Evolutionary conservation across 2,797 vertebrate species (phyloP), one percentile per base, ranked within the genome.

Genomic region (Sebastes iracundus): DNA sequence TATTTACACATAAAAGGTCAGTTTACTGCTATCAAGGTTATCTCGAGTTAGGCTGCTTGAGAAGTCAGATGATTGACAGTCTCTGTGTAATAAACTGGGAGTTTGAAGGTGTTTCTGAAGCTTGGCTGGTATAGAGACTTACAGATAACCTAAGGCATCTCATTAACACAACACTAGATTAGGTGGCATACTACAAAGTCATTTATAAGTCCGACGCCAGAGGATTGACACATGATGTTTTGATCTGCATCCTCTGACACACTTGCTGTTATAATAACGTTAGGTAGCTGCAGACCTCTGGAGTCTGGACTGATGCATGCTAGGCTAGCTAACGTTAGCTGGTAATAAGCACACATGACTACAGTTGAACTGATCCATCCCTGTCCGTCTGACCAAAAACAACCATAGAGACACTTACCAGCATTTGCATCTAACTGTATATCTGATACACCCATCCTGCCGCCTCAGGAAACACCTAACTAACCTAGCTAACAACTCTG

Each of bases 371-470:
- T 0, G 0, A 52, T 22, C 28, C 25, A 0, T 20, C 32, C 0
- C 3, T 42, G 27, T 30, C 66, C 35, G 13, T n/a, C 4, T 23
- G 4, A 68, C 9, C 10, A 56, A 62, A 83, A 59, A 42, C 35
- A 8, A 27, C 25, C 5, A 58, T 1, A 6, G 1, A 4, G 2
- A 4, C 16, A 87, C 94, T 87, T 86, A 95, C 95, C 94, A 18
- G 84, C 80, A 81, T 93, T 86, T 75, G 80, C 75, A 80, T 95
- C 94, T 69, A 78, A 76, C 16, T 92, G 85, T 72, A 95, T 70
- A 87, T 95, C 95, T 11, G 94, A 93, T 85, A 95, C 94, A 74
- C 95, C 95, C 95, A 96, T 96, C 77, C 83, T 88, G 46, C 23
- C 16, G 11, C 23, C 42, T 32, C 28, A 55, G 13, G 72, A 61